A percentile compares a stretch with the other conserved stretches of the same genome.
Conservation (phyloP, 2,113 vertebrate species). For the Phyllostomus discolor region DNA sequence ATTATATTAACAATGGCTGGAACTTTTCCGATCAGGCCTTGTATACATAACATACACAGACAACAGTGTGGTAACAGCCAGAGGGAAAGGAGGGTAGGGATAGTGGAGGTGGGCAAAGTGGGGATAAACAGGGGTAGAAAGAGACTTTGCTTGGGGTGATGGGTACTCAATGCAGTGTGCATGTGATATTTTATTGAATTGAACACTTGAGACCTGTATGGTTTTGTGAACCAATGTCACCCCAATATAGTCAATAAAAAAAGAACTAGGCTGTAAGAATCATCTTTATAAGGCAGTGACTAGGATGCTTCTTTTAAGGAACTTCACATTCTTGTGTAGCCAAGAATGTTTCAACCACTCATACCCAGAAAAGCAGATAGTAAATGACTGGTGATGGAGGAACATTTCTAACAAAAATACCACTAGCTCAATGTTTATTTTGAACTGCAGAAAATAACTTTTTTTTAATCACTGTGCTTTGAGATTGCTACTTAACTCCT, state of each 20-base stretch:
- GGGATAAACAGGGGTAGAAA: not conserved
- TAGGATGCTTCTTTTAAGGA: constrained; percentile 53
- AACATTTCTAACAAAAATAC: not conserved
- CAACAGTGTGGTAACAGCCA: not conserved
- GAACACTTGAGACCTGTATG: not conserved
- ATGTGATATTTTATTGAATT: not conserved
- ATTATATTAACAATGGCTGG: no score
- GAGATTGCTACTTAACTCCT: not conserved
- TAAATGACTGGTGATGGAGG: not conserved
- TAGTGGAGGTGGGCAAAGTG: not conserved
- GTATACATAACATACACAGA: not conserved
- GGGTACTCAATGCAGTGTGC: not conserved
- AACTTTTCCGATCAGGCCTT: no score
- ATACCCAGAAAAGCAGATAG: not conserved
- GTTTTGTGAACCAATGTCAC: not conserved
- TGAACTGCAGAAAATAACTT: not conserved
- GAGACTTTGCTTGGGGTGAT: not conserved
- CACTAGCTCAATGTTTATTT: not conserved
- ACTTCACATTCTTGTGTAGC: constrained; percentile 47
- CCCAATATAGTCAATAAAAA: not conserved
- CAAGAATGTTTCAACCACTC: not conserved
- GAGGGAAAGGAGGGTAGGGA: not conserved
- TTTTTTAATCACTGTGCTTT: not conserved
- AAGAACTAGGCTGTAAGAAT: constrained; percentile 58
- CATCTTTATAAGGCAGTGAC: constrained; percentile 54